Evolutionary conservation across 2,888 invertebrate genomes (phyloP), one percentile per base, ranked within the genome.

Genomic region (Loripinus fragilis): DNA sequence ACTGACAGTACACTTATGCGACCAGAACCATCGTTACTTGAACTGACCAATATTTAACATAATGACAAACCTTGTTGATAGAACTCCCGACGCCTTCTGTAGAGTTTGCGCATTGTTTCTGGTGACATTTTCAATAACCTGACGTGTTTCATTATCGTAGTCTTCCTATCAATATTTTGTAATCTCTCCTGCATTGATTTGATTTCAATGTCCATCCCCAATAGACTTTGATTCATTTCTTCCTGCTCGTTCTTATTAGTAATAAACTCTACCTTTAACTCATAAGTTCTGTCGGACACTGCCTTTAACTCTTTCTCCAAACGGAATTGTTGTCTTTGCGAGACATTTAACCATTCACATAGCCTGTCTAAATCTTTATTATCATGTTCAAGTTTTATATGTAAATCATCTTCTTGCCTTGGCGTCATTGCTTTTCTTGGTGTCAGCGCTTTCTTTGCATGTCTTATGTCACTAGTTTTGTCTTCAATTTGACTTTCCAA

Each of bases 61-160:
- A 23, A 20, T 20, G 3, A 30, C 73, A 73, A 73, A 86, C 86
- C 85, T 69, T 86, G 80, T 68, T 81, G 76, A 45, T 81, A 74
- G 35, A 76, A 74, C 71, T 81, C 78, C 68, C 87, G 78, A 68
- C 88, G 64, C 55, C 81, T 83, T 38, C 86, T 80, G 71, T 89
- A 83, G 25, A 89, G 82, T 68, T 87, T 89, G 64, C 89, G 85
- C 25, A 90, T 69, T 5, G 90, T 90, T 67, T 90, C 88, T 0
- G 91, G 82, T 1, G 90, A 88, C 30, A 90, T 81, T 71, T 91
- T 90, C 25, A 89, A 74, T 25, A 89, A 84, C 42, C 91, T 73
- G 23, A 92, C 87, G 42, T 86, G 86, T 75, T 90, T 90, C 80
- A 92, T 81, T 8, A 88, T 78, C 1, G 76, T 70, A 25, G 79